A percentile compares a stretch with the other conserved stretches of the same genome.
These are phyloP conservation scores for Drosophila nasuta DNA, from an alignment of 1,140 invertebrate genomes.

Conservation along the genomic window DNA sequence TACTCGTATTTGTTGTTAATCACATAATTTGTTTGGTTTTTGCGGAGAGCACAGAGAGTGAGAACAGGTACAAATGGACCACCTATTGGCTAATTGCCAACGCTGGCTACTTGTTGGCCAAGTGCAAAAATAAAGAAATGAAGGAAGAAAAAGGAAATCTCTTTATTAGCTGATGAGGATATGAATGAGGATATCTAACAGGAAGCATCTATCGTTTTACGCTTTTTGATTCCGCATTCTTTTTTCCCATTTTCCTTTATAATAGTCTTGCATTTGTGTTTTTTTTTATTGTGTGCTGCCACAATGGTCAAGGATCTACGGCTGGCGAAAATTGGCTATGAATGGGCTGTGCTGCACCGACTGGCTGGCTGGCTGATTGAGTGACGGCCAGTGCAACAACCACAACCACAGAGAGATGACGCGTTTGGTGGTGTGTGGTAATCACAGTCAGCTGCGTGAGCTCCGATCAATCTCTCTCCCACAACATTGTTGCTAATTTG, in stretches of 20 bases:
- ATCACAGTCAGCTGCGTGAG: constrained; percentile 39
- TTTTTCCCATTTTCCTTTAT: neutral
- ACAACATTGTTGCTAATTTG: constrained; percentile 75
- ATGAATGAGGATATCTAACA: constrained; percentile 47
- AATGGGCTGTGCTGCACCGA: constrained; percentile 24
- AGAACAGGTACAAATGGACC: constrained; percentile 46
- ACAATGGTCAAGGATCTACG: constrained; percentile 76
- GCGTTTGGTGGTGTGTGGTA: constrained; percentile 33
- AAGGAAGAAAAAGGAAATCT: constrained; percentile 59
- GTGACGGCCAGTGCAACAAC: constrained; percentile 21
- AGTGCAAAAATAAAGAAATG: constrained; percentile 22
- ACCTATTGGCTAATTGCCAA: constrained; percentile 43
- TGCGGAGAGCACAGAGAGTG: constrained; percentile 17
- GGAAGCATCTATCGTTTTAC: constrained; percentile 57
- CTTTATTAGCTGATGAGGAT: constrained; percentile 63
- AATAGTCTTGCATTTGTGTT: neutral
- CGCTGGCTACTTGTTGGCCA: constrained; percentile 65
- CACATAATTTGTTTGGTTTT: constrained; percentile 75
- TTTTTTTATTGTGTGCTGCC: constrained; percentile 20
- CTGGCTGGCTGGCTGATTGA: constrained; percentile 25
- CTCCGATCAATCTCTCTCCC: constrained; percentile 23
- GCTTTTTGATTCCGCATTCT: constrained; percentile 11
- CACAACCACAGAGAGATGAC: constrained; percentile 36
- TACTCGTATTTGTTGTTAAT: constrained; percentile 60
- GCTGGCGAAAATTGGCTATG: constrained; percentile 53